Base-by-base conservation (phyloP, 2,797 vertebrate genomes). In the Propithecus deckenii region DNA sequence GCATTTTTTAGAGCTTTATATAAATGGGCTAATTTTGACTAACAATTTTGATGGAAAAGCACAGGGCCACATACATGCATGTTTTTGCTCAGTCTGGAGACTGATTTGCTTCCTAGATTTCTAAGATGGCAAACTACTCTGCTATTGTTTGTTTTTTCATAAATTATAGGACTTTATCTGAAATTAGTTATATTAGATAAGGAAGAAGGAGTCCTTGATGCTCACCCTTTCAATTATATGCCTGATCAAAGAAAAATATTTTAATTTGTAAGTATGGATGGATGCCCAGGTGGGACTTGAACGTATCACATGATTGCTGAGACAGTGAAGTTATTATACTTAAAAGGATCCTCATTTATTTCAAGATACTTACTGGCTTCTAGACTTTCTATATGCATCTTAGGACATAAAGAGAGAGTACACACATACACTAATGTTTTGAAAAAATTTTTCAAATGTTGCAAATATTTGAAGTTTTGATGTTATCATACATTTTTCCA, bases 1-100 rank as follows among this genome's bases (percentile, higher is more conserved):
- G 14, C 50, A 38, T 72, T 84, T 57, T 61, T 74, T 38, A 46
- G 12, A 78, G 15, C 78, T 95, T 89, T 55, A 15, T 71, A 79
- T 57, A 91, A 59, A 85, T 80, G 12, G 12, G 9, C 12, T 41
- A 25, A 5, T 50, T 98, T 98, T 98, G 99, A 99, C 99, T 98
- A 99, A 98, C 97, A 98, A 97, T 98, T 99, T 99, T 99, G 98
- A 98, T 99, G 98, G 96, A 98, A 99, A 98, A 98, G 98, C 83
- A n/a, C 97, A 98, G 98, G 99, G 98, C 98, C 97, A 98, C 98
- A 98, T 98, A 98, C 98, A 97, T 84, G 97, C 98, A 98, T 98
- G 97, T 98, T 97, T 97, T 97, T 93, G 76, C 95, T 97, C 97
- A 86, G 28, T 98, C 98, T 97, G 97, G 94, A 97, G 97, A 96